phyloP scores from a whole-genome alignment of 2,113 vertebrate species.

The Pitta sordida region DNA sequence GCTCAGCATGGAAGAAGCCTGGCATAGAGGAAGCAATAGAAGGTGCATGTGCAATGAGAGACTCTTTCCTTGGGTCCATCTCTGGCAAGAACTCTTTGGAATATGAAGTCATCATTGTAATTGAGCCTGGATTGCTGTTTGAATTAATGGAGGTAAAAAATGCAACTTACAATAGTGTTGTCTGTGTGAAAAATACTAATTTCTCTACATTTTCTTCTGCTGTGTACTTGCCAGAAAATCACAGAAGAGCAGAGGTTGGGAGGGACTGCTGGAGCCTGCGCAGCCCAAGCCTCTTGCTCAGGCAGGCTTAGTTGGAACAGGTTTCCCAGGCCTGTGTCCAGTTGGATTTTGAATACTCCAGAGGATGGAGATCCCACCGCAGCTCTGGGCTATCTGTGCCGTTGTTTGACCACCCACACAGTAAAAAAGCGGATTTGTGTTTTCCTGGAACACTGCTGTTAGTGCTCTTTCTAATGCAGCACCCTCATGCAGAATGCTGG shows the following conservation, averaged over 20 bases:
- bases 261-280: not conserved
- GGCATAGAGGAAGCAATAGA: slow-evolving; percentile 92
- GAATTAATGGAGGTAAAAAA: slow-evolving; percentile 92
- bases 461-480: not conserved
- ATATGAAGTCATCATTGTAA: slow-evolving; percentile 82
- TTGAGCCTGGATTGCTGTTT: slow-evolving; percentile 90
- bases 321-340: not conserved
- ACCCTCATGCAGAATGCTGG: not conserved
- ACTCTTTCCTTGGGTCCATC: slow-evolving; percentile 89
- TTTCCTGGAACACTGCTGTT: not conserved
- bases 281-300: too few relatives aligned
- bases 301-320: not conserved
- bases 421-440: not conserved
- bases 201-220: not conserved
- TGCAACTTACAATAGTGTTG: not conserved
- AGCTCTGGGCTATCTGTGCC: not conserved
- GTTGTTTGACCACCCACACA: not conserved
- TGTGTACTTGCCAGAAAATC: not conserved
- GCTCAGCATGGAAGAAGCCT: slow-evolving; percentile 88
- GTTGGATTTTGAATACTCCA: not conserved
- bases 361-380: not conserved
- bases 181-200: not conserved
- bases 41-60: slow-evolving; percentile 88
- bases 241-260: accelerated
- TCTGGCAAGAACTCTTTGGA: slow-evolving; percentile 81